A percentile compares a stretch with the other conserved stretches of the same genome.
These are phyloP conservation scores for Subanguina moxae DNA, from an alignment of 1,140 invertebrate species.

Conservation along the genomic window DNA sequence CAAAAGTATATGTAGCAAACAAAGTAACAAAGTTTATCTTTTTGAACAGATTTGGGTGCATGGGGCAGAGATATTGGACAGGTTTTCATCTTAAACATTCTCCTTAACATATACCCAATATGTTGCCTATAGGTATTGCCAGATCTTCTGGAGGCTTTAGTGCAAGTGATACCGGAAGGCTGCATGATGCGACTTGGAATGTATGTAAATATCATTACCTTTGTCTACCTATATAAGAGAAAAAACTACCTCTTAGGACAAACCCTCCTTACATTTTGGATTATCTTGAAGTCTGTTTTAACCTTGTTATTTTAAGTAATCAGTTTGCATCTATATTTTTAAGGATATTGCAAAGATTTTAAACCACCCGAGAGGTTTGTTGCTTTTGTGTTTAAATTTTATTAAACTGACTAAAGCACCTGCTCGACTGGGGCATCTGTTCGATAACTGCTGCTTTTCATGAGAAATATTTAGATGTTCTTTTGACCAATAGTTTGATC, in stretches of 20 bases:
- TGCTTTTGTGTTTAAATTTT: background rate
- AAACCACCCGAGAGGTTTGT: conserved; percentile 70
- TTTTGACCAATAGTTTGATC: too few species aligned
- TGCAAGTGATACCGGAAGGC: conserved; percentile 82
- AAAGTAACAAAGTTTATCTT: too few species aligned
- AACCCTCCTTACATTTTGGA: conserved; percentile 94
- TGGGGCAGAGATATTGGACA: conserved; percentile 86
- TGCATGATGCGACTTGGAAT: conserved; percentile 68
- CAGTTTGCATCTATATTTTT: conserved; percentile 4
- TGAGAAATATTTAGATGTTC: too few species aligned
- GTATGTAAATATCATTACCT: background rate
- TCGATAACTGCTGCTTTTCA: too few species aligned
- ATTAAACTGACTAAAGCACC: background rate
- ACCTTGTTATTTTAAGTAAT: conserved; percentile 23
- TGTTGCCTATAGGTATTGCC: conserved; percentile 66
- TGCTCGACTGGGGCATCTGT: too few species aligned
- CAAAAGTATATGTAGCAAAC: too few species aligned
- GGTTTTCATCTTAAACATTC: background rate
- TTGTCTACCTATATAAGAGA: background rate
- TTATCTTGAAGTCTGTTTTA: conserved; percentile 70
- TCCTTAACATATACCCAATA: too few species aligned
- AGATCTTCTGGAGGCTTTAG: conserved; percentile 77
- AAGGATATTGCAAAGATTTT: conserved; percentile 82
- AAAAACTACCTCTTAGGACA: conserved; percentile 51
- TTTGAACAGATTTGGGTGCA: conserved; percentile 78